Percentiles rank a stretch among this genome's conserved stretches.
Evolutionary conservation across 2,113 vertebrate genomes (phyloP).

Genomic region (Salvator merianae): DNA sequence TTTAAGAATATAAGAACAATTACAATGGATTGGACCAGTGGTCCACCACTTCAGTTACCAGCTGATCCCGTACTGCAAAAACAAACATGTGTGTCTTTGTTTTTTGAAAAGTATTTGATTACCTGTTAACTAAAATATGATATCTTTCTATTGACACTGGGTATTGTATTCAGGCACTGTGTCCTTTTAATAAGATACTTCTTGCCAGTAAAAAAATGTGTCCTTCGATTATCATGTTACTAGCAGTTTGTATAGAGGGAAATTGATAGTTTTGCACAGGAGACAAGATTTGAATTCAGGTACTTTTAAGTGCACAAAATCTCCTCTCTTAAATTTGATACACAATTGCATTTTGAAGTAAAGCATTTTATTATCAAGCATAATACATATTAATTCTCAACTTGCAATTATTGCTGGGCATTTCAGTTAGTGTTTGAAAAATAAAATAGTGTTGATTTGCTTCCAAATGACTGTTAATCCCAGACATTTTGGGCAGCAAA

Average conservation of each 20-base stretch:
- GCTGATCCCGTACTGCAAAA: background rate
- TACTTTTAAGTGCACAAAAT: background rate
- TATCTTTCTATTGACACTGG: background rate
- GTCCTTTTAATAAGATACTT: background rate
- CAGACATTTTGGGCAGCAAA: background rate
- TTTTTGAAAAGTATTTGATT: background rate
- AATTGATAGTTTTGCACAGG: background rate
- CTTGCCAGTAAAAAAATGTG: background rate
- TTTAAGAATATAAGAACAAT: background rate
- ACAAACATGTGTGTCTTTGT: background rate
- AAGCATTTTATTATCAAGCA: background rate
- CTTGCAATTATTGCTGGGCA: rapidly evolving
- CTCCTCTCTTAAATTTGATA: background rate
- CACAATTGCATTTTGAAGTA: background rate
- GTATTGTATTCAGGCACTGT: rapidly evolving
- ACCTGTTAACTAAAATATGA: background rate
- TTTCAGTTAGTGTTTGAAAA: background rate
- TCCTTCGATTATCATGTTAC: too few species aligned
- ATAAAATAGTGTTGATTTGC: background rate
- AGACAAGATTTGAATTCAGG: background rate
- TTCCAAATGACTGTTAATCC: too few species aligned
- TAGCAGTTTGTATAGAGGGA: background rate
- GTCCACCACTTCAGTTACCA: too few species aligned
- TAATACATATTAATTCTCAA: rapidly evolving
- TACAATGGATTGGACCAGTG: too few species aligned